These are phyloP conservation scores for Bombus huntii DNA, from an alignment of 1,140 invertebrate genomes.

Conservation along the genomic window DNA sequence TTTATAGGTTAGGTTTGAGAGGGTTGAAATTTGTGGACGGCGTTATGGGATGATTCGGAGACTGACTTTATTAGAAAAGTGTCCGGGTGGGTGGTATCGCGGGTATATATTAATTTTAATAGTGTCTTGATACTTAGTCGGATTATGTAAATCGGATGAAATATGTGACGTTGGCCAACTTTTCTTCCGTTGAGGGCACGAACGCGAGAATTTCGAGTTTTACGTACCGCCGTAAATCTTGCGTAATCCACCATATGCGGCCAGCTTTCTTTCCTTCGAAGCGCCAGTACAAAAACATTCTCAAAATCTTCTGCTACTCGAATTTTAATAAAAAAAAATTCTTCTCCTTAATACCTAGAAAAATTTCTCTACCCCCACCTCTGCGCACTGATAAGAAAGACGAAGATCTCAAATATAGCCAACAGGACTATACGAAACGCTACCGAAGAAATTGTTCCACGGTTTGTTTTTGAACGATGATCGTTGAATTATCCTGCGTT, in stretches of 20 bases:
- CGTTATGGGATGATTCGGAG: too few species aligned
- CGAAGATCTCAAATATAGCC: too few species aligned
- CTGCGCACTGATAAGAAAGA: too few species aligned
- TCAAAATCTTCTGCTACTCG: not conserved
- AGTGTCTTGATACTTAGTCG: slow-evolving; percentile 24
- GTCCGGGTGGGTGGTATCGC: not conserved
- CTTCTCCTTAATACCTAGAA: not conserved
- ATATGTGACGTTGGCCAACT: slow-evolving; percentile 12
- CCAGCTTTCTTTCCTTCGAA: not conserved
- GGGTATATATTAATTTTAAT: slow-evolving; percentile 31
- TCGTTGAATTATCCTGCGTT: too few species aligned
- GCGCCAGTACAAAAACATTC: not conserved
- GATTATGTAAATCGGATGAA: slow-evolving; percentile 36
- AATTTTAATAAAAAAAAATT: slow-evolving; percentile 9
- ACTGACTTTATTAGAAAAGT: slow-evolving; percentile 19
- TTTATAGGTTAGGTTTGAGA: not conserved
- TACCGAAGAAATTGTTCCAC: too few species aligned
- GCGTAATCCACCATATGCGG: slow-evolving; percentile 20
- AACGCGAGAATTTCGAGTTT: slow-evolving; percentile 27
- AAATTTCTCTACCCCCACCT: not conserved
- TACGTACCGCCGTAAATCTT: slow-evolving; percentile 30
- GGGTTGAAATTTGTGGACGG: not conserved
- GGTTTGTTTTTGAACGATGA: too few species aligned
- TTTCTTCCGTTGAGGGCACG: slow-evolving; percentile 24
- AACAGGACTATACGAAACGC: too few species aligned